phyloP scores from a whole-genome alignment of 2,888 invertebrate genomes.

The Cheilosia scutellata region DNA sequence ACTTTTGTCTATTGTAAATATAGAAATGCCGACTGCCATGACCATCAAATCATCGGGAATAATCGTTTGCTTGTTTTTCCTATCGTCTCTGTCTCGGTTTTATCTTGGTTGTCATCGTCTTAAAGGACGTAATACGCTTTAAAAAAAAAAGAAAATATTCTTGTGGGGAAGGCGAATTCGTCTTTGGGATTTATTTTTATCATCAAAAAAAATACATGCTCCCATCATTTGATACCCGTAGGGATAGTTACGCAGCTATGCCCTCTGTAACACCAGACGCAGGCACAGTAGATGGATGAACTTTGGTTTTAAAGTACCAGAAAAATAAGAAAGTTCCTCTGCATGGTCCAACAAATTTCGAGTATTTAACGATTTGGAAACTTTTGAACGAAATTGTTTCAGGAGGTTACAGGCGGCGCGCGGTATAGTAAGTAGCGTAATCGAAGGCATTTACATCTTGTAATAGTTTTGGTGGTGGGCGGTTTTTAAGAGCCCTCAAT shows the following conservation, averaged over 20 bases:
- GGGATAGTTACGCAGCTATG: constrained; percentile 25
- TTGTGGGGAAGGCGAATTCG: constrained; percentile 30
- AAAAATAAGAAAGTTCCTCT: background rate
- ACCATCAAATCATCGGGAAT: constrained; percentile 63
- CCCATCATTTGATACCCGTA: background rate
- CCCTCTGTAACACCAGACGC: constrained; percentile 10
- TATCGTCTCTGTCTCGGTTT: constrained; percentile 8
- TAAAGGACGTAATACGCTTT: constrained; percentile 37
- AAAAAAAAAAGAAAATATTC: constrained; percentile 24
- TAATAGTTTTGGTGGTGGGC: constrained; percentile 27
- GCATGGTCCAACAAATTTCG: constrained; percentile 38
- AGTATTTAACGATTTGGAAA: constrained; percentile 59
- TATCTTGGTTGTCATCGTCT: constrained; percentile 1
- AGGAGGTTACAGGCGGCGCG: constrained; percentile 6
- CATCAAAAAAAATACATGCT: background rate
- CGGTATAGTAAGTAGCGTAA: constrained; percentile 29
- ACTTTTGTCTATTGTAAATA: constrained; percentile 7
- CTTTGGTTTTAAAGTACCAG: constrained; percentile 21
- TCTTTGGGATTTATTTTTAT: constrained; percentile 38
- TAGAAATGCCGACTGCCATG: background rate
- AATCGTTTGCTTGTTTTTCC: constrained; percentile 41
- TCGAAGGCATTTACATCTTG: constrained; percentile 61
- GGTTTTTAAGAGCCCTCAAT: background rate
- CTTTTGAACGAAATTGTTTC: constrained; percentile 33
- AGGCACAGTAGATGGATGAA: constrained; percentile 26